Evolutionary conservation across 2,888 invertebrate species (phyloP).

Genomic region (Protula sp.): DNA sequence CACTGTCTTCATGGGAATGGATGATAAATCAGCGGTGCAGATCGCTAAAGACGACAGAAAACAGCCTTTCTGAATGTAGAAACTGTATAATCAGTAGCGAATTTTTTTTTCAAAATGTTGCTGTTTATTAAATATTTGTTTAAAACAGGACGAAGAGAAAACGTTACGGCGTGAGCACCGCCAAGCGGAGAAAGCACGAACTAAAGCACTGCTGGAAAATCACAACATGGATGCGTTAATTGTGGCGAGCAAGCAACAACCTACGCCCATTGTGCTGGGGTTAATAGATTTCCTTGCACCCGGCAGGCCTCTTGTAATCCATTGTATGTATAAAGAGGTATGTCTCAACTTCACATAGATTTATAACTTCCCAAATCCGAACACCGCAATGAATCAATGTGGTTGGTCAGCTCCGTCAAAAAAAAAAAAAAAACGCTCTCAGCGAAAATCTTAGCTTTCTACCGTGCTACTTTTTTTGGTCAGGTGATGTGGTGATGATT

Average conservation of each 20-base stretch:
- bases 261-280: slow-evolving; percentile 70
- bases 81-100: too few relatives aligned
- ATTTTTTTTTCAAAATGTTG: neutral
- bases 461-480: too few relatives aligned
- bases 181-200: neutral
- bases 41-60: too few relatives aligned
- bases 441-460: too few relatives aligned
- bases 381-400: too few relatives aligned
- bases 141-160: neutral
- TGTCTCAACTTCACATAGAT: slow-evolving; percentile 10
- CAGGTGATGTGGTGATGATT: too few relatives aligned
- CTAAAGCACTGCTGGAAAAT: neutral
- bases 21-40: too few relatives aligned
- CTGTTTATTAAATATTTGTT: neutral
- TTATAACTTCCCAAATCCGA: neutral
- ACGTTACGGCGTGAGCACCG: neutral
- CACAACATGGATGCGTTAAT: slow-evolving; percentile 29
- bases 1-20: too few relatives aligned
- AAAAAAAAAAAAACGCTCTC: too few relatives aligned
- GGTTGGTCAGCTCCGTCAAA: too few relatives aligned
- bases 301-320: slow-evolving; percentile 81
- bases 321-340: slow-evolving; percentile 71
- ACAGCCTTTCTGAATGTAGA: too few relatives aligned
- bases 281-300: slow-evolving; percentile 72
- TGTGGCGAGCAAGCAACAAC: slow-evolving; percentile 80